phyloP scores from a whole-genome alignment of 2,888 invertebrate genomes.

The Electrophaes corylata region DNA sequence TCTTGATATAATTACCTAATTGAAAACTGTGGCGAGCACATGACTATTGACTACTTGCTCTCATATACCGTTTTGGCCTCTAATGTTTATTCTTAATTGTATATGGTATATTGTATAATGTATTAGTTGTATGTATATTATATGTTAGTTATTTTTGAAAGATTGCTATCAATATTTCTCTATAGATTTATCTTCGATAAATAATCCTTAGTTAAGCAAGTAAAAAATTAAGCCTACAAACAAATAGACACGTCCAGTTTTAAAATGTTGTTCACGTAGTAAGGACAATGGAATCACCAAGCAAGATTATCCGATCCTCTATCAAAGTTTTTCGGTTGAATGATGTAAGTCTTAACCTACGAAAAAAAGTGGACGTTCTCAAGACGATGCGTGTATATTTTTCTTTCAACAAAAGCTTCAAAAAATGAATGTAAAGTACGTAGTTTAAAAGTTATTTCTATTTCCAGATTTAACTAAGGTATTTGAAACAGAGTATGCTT shows the following conservation, averaged over 20 bases:
- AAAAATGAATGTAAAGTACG: constrained; percentile 15
- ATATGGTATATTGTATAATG: too few species aligned
- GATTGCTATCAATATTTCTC: too few species aligned
- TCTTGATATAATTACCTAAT: constrained; percentile 78
- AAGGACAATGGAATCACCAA: background rate
- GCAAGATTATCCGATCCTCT: constrained; percentile 19
- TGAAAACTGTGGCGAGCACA: constrained; percentile 57
- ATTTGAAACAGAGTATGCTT: constrained; percentile 11
- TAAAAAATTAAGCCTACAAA: too few species aligned
- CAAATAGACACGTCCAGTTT: background rate
- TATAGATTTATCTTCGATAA: too few species aligned
- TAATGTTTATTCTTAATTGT: background rate
- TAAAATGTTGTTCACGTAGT: constrained; percentile 21
- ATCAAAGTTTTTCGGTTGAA: constrained; percentile 18
- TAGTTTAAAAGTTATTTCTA: constrained; percentile 7
- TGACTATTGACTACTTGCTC: constrained; percentile 35
- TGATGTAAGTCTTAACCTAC: too few species aligned
- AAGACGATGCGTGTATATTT: too few species aligned
- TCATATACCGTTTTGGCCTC: constrained; percentile 19
- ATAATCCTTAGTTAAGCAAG: too few species aligned
- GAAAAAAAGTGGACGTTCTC: too few species aligned
- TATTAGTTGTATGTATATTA: too few species aligned
- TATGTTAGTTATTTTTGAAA: too few species aligned
- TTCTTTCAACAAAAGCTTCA: constrained; percentile 16
- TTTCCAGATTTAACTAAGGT: constrained; percentile 19